Evolutionary conservation across 2,113 vertebrate species (phyloP).

Genomic region (Oostethus manadensis): DNA sequence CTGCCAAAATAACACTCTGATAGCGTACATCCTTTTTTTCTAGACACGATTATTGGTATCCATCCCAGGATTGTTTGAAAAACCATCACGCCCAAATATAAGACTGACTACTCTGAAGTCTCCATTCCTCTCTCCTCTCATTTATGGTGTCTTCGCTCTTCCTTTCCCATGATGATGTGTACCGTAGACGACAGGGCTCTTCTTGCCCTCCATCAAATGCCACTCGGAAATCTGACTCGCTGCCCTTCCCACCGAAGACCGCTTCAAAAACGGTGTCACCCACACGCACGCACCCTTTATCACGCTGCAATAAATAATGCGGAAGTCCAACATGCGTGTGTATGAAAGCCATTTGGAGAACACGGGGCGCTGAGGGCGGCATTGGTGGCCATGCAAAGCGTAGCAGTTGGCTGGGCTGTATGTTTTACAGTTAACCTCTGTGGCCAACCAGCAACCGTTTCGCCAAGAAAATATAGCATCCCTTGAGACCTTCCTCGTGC

Average conservation of each 20-base stretch:
- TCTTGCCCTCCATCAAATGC: constrained; percentile 49
- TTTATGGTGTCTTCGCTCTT: constrained; percentile 32
- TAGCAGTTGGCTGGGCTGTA: constrained; percentile 2
- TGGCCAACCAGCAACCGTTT: no score
- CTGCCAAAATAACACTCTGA: no score
- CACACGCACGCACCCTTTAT: constrained; percentile 53
- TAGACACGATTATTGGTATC: no score
- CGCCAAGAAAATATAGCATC: no score
- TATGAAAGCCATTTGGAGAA: constrained; percentile 36
- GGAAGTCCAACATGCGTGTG: constrained; percentile 31
- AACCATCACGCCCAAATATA: no score
- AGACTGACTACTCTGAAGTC: constrained; percentile 10
- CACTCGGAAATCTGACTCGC: no score
- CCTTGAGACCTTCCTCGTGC: no score
- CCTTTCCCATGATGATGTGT: constrained; percentile 43
- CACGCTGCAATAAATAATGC: constrained; percentile 55
- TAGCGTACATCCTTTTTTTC: no score
- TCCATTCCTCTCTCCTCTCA: constrained; percentile 34
- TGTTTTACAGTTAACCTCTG: no score
- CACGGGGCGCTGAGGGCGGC: constrained; percentile 16
- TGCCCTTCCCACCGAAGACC: constrained; percentile 19
- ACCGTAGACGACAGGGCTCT: constrained; percentile 9
- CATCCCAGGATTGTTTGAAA: no score
- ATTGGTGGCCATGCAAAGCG: constrained; percentile 5
- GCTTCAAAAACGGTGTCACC: constrained; percentile 48